Conservation (phyloP, 2,888 invertebrate species). For the Drosophila longiperda region DNA sequence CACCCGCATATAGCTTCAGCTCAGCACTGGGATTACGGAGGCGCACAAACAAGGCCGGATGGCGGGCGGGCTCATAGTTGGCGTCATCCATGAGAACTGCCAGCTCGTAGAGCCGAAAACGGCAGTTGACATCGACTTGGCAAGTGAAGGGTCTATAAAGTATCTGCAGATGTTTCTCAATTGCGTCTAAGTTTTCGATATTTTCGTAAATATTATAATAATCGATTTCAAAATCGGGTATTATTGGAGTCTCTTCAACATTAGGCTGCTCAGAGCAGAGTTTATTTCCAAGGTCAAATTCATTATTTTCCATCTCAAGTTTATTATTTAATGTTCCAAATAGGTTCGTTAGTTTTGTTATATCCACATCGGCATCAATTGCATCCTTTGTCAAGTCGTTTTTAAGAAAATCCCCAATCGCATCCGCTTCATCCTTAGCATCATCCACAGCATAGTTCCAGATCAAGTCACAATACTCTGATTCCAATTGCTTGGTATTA, state of each 20-base stretch:
- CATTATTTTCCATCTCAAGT: not conserved
- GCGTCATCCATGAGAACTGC: conserved; percentile 50
- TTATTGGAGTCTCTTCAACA: conserved; percentile 1
- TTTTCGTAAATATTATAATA: conserved; percentile 56
- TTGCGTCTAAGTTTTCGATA: conserved; percentile 16
- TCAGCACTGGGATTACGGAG: conserved; percentile 50
- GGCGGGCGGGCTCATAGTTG: conserved; percentile 54
- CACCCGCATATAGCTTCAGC: conserved; percentile 43
- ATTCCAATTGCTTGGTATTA: conserved; percentile 20
- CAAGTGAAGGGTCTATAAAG: conserved; percentile 63
- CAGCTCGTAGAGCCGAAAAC: conserved; percentile 53
- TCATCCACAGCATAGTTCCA: conserved; percentile 16
- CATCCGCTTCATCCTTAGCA: conserved; percentile 17
- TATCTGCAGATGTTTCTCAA: conserved; percentile 57
- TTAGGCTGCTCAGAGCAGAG: not conserved
- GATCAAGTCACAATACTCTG: conserved; percentile 20
- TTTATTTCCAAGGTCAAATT: not conserved
- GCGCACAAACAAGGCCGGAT: conserved; percentile 50
- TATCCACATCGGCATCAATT: not conserved
- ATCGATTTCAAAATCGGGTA: conserved; percentile 42
- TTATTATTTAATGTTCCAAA: conserved; percentile 16
- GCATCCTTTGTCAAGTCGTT: not conserved
- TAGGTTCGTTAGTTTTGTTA: conserved; percentile 3
- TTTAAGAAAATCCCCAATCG: conserved; percentile 37
- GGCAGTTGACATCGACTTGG: conserved; percentile 49